phyloP scores from a whole-genome alignment of 2,888 invertebrate species.

The Adineta ricciae region DNA sequence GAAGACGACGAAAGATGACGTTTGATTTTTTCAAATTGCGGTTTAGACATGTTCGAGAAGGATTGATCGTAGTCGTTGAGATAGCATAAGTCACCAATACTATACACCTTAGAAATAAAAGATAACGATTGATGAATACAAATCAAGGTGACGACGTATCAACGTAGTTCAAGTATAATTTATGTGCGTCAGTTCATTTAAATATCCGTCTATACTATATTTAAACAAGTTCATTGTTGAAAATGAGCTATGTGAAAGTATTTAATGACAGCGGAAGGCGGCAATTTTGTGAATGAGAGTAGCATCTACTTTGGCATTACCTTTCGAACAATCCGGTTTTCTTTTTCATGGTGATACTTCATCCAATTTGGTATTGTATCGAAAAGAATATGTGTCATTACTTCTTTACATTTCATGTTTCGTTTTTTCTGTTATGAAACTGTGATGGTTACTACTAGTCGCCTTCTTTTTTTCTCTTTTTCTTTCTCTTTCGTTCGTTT shows the following conservation, averaged over 20 bases:
- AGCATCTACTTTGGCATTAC: neutral
- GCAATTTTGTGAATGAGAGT: neutral
- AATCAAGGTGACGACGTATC: too few species aligned
- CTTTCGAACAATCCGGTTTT: neutral
- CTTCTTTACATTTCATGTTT: neutral
- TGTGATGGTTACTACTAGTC: neutral
- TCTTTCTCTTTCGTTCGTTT: neutral
- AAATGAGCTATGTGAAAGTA: too few species aligned
- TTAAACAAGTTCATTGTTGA: too few species aligned
- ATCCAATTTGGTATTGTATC: neutral
- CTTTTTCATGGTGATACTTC: neutral
- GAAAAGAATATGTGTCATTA: neutral
- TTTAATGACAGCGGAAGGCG: neutral
- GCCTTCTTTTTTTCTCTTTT: neutral
- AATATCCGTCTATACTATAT: too few species aligned
- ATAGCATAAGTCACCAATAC: neutral
- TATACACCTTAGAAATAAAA: neutral
- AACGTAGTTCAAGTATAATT: too few species aligned
- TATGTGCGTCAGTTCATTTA: too few species aligned
- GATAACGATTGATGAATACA: neutral
- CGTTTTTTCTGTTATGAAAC: neutral
- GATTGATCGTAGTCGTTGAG: neutral
- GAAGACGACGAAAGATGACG: neutral
- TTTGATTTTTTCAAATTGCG: neutral
- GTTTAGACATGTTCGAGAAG: neutral